Percentiles rank a stretch among this genome's conserved stretches.
These are phyloP conservation scores for Dryomyza anilis DNA, from an alignment of 2,888 invertebrate species.

Conservation along the genomic window DNA sequence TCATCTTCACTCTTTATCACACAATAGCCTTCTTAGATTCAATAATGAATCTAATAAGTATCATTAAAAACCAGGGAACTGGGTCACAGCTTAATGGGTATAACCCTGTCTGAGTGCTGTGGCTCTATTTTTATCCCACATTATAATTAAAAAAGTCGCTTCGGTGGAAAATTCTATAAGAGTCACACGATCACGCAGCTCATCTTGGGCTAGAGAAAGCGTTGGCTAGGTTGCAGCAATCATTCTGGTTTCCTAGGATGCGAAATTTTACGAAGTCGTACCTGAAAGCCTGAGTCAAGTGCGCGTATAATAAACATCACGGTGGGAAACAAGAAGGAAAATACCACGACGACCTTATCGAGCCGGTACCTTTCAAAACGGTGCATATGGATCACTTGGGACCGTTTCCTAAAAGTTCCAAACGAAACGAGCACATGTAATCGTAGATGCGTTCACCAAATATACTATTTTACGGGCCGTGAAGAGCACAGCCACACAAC, in stretches of 20 bases:
- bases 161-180: constrained; percentile 8
- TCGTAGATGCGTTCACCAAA: too few relatives aligned
- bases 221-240: neutral
- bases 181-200: constrained; percentile 14
- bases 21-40: too few relatives aligned
- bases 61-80: too few relatives aligned
- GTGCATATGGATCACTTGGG: neutral
- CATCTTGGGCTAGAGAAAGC: constrained; percentile 4
- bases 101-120: too few relatives aligned
- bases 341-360: constrained; percentile 26
- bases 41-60: too few relatives aligned
- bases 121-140: too few relatives aligned
- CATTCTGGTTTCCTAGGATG: constrained; percentile 1
- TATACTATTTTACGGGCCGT: neutral
- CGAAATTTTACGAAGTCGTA: neutral
- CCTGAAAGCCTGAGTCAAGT: neutral
- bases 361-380: constrained; percentile 15
- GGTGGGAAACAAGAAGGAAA: constrained; percentile 30
- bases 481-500: neutral
- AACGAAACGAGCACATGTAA: neutral
- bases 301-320: constrained; percentile 39
- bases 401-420: neutral
- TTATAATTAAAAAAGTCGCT: too few relatives aligned
- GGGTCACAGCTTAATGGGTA: too few relatives aligned
- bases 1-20: too few relatives aligned